A percentile compares a stretch with the other conserved stretches of the same genome.
Evolutionary conservation across 2,888 invertebrate genomes (phyloP).

Genomic region (Siphlonurus alternatus): DNA sequence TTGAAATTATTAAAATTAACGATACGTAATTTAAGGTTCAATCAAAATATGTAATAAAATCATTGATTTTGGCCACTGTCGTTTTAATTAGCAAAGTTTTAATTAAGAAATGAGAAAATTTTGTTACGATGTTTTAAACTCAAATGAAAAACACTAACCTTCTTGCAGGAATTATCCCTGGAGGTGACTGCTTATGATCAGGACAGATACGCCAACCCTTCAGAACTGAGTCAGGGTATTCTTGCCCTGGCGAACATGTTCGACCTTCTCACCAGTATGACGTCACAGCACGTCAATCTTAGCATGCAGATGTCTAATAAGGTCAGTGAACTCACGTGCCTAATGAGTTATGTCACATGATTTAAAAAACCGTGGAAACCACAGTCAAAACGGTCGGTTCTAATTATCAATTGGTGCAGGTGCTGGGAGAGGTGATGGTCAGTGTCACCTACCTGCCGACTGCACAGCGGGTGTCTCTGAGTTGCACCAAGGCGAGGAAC

Average conservation of each 20-base stretch:
- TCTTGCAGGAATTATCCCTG: constrained; percentile 28
- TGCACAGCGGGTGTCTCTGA: constrained; percentile 30
- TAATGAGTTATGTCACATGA: too few relatives aligned
- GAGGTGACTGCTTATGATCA: constrained; percentile 28
- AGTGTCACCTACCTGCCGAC: constrained; percentile 31
- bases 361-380: not conserved
- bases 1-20: too few relatives aligned
- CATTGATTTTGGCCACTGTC: too few relatives aligned
- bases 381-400: not conserved
- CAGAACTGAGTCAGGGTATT: constrained; percentile 28
- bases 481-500: constrained; percentile 28
- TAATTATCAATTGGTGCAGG: too few relatives aligned
- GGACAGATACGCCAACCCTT: constrained; percentile 31
- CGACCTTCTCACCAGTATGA: constrained; percentile 24
- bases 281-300: constrained; percentile 26
- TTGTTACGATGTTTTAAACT: too few relatives aligned
- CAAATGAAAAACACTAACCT: too few relatives aligned
- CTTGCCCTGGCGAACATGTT: constrained; percentile 27
- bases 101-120: too few relatives aligned
- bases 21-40: too few relatives aligned
- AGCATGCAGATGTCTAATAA: constrained; percentile 26
- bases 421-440: constrained; percentile 28
- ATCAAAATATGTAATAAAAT: too few relatives aligned
- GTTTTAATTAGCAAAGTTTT: too few relatives aligned
- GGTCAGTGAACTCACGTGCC: constrained; percentile 19